These are phyloP conservation scores for Odontesthes bonariensis DNA, from an alignment of 2,113 vertebrate species.

Conservation along the genomic window DNA sequence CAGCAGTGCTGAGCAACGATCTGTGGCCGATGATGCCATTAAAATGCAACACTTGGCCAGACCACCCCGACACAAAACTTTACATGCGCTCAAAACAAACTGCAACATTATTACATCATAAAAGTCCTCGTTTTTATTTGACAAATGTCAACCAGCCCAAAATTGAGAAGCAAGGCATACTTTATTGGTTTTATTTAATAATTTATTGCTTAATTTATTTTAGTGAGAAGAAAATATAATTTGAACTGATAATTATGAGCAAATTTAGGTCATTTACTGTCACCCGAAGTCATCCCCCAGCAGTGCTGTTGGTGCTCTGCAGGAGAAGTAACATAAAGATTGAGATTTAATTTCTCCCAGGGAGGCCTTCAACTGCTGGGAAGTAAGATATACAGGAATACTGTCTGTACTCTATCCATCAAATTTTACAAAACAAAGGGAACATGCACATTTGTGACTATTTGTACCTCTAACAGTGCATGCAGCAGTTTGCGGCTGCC, in stretches of 20 bases:
- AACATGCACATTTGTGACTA: neutral
- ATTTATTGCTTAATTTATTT: neutral
- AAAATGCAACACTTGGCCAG: conserved; percentile 57
- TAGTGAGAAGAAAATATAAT: neutral
- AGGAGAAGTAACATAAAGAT: conserved; percentile 1
- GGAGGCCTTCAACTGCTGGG: neutral
- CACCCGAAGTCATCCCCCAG: neutral
- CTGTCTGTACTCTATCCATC: neutral
- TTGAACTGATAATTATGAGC: neutral
- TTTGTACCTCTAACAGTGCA: neutral
- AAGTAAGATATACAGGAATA: neutral
- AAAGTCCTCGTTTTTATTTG: neutral
- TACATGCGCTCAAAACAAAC: conserved; percentile 17
- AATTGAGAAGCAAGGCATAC: neutral
- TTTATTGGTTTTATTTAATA: neutral
- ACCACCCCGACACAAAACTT: conserved; percentile 19
- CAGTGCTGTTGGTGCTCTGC: neutral
- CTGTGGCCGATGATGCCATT: conserved; percentile 55
- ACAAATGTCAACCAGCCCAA: neutral
- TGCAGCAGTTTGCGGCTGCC: neutral
- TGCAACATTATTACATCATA: conserved; percentile 26
- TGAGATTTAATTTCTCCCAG: neutral
- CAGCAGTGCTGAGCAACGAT: conserved; percentile 24
- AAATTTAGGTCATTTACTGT: neutral
- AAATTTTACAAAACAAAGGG: neutral